Base-by-base conservation (phyloP, 2,113 vertebrate species). In the Salvelinus namaycush region DNA sequence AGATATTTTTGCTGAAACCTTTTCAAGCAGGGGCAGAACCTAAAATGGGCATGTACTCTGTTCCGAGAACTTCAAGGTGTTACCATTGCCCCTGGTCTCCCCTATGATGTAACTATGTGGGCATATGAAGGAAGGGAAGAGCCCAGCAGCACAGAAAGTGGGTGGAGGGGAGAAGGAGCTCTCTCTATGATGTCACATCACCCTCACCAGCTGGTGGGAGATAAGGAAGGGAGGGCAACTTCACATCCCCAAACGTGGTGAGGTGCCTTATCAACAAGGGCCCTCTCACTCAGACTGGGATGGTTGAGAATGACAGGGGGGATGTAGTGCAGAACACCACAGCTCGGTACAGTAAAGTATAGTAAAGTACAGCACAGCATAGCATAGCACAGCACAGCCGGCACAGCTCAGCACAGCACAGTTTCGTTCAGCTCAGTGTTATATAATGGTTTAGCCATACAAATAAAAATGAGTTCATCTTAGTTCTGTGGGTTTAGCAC, bases 111-210 rank as follows among this genome's bases (percentile, higher is more conserved):
- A 60, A 81, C 34, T 81, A 67, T 49, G 51, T 68, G 27, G 51
- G 51, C 16, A 54, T 18, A 18, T 54, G 51, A 54, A 54, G 51
- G 51, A 54, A 64, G 48, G 31, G 1, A 3, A 29, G 20, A 51
- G 34, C 34, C 29, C 22, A 39, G 48, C 20, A 0, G 70, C 48
- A 22, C 74, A 70, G 48, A 22, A 34, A 57, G 65, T 82, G 71
- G 54, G 57, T 9, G 18, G 27, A 8, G 13, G 8, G 54, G 18
- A 22, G 5, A 5, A 3, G 39, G 12, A 13, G 29, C 59, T 62
- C 59, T n/a, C 67, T 20, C 2, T 14, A 70, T 88, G 89, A 92
- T 85, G 90, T 92, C 90, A 93, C 70, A 69, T 66, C 84, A 69
- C 83, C 48, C 83, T 74, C 86, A 89, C 80, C 89, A 83, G 89